These are phyloP conservation scores for Megalopta genalis DNA, from an alignment of 1,140 invertebrate species.

Conservation along the genomic window DNA sequence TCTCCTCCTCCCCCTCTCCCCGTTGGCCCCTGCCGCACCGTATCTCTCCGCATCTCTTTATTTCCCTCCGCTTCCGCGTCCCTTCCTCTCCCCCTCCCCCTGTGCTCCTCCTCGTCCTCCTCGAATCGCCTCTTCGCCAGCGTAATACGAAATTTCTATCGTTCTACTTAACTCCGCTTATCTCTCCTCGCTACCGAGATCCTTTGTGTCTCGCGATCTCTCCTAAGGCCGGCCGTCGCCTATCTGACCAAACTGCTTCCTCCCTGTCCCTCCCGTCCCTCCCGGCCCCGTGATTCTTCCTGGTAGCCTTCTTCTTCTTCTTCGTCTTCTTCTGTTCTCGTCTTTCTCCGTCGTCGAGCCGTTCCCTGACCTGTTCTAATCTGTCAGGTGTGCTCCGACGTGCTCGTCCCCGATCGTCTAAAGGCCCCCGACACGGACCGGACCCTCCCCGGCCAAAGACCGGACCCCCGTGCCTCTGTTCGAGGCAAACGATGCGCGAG, in stretches of 20 bases:
- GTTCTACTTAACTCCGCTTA: slow-evolving; percentile 25
- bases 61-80: slow-evolving; percentile 47
- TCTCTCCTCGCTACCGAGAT: not conserved
- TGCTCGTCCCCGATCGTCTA: not conserved
- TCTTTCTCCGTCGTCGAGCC: slow-evolving; percentile 50
- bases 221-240: slow-evolving; percentile 3
- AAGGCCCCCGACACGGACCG: slow-evolving; percentile 28
- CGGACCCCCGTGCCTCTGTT: slow-evolving; percentile 60
- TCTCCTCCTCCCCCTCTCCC: slow-evolving; percentile 14
- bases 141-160: slow-evolving; percentile 11
- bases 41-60: slow-evolving; percentile 46
- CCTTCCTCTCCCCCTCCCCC: slow-evolving; percentile 40
- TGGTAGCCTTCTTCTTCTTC: too few relatives aligned
- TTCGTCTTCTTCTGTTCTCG: not conserved
- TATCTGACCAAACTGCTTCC: slow-evolving; percentile 12
- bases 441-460: slow-evolving; percentile 7
- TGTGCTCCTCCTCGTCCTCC: slow-evolving; percentile 46
- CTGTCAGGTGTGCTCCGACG: slow-evolving; percentile 43
- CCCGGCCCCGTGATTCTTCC: too few relatives aligned
- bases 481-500: slow-evolving; percentile 74
- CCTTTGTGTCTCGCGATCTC: not conserved
- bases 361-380: slow-evolving; percentile 19
- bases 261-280: too few relatives aligned
- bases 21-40: not conserved
- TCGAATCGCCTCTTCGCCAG: slow-evolving; percentile 14